These are phyloP conservation scores for Megalurothrips usitatus DNA, from an alignment of 2,888 invertebrate species.

Conservation along the genomic window DNA sequence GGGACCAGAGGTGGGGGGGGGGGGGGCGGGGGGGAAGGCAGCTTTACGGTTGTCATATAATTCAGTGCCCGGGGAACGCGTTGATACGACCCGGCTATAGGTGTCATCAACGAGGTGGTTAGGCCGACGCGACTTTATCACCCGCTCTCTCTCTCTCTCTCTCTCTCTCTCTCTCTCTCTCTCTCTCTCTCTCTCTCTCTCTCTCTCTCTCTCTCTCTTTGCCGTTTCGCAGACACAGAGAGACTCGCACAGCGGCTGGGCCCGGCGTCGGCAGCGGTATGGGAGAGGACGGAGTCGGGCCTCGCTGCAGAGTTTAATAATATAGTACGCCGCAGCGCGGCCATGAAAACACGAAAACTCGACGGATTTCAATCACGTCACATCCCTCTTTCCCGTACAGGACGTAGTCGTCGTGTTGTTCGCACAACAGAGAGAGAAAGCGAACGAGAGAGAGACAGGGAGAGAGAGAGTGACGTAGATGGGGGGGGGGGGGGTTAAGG, in stretches of 20 bases:
- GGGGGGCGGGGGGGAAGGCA: not conserved
- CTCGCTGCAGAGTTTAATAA: too few species aligned
- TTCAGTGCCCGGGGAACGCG: not conserved
- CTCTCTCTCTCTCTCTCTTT: not conserved
- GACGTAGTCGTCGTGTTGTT: too few species aligned
- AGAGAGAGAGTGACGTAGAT: not conserved
- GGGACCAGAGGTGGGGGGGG: not conserved
- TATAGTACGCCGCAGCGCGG: too few species aligned
- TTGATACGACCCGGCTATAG: too few species aligned
- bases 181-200: not conserved
- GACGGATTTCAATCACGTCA: too few species aligned
- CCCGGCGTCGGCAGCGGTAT: too few species aligned
- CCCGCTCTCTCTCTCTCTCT: not conserved
- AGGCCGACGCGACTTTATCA: not conserved
- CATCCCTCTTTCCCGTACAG: too few species aligned
- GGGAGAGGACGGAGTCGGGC: too few species aligned
- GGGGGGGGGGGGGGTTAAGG: not conserved
- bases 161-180: not conserved
- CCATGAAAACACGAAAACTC: too few species aligned
- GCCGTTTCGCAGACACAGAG: not conserved
- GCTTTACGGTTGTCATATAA: not conserved
- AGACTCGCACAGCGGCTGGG: too few species aligned
- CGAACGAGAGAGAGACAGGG: not conserved
- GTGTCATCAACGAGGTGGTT: too few species aligned
- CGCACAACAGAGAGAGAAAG: slow-evolving; percentile 3